These are phyloP conservation scores for Ispidina lecontei DNA, from an alignment of 2,797 vertebrate genomes.

Conservation along the genomic window DNA sequence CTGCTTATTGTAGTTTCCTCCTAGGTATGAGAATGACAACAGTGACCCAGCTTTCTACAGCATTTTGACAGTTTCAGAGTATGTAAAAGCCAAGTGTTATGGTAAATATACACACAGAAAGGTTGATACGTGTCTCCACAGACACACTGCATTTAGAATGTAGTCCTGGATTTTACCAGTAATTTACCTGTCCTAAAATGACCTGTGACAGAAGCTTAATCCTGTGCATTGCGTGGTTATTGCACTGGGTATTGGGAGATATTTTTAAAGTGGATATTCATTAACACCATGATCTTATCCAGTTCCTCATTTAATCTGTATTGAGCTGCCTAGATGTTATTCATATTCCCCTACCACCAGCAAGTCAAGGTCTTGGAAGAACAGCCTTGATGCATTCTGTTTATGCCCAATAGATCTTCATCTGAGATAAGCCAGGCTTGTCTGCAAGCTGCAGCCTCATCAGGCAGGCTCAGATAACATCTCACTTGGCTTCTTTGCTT, in stretches of 20 bases:
- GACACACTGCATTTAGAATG: background rate
- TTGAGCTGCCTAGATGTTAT: conserved; percentile 36
- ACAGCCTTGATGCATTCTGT: conserved; percentile 59
- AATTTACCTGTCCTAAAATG: background rate
- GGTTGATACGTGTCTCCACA: background rate
- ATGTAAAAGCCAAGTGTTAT: background rate
- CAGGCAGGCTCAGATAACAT: conserved; percentile 70
- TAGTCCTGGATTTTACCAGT: background rate
- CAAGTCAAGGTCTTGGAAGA: conserved; percentile 68
- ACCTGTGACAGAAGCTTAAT: background rate
- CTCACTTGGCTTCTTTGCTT: conserved; percentile 69
- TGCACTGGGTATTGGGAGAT: background rate
- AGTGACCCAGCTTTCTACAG: background rate
- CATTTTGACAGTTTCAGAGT: background rate
- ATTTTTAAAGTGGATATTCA: conserved; percentile 58
- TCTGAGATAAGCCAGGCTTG: conserved; percentile 73
- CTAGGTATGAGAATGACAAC: background rate
- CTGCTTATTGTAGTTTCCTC: background rate
- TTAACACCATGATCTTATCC: conserved; percentile 57
- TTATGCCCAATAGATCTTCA: conserved; percentile 69
- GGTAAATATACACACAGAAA: background rate
- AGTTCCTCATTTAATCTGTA: conserved; percentile 64
- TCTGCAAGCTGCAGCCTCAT: conserved; percentile 74
- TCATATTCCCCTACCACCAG: conserved; percentile 48
- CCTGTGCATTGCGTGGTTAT: background rate